Evolutionary conservation across 2,888 invertebrate genomes (phyloP).

Genomic region (Invenusta paracnida): DNA sequence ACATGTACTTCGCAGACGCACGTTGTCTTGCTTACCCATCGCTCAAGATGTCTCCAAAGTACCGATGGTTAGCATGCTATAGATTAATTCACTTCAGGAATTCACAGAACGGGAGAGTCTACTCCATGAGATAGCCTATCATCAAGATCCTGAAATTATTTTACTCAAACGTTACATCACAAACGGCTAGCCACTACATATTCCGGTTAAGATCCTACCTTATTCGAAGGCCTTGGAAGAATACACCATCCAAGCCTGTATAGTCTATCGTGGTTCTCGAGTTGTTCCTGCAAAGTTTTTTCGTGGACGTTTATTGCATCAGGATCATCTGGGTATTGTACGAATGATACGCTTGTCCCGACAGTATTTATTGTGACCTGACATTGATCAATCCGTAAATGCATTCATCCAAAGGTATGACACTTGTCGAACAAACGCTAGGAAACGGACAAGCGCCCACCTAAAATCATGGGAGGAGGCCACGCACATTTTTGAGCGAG

Average conservation of each 20-base stretch:
- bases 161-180: constrained; percentile 3
- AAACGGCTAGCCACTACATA: constrained; percentile 31
- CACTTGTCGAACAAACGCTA: constrained; percentile 29
- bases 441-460: constrained; percentile 4
- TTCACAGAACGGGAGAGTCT: neutral
- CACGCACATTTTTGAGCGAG: constrained; percentile 30
- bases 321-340: constrained; percentile 31
- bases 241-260: neutral
- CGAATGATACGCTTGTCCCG: constrained; percentile 38
- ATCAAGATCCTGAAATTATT: neutral
- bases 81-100: constrained; percentile 5
- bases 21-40: constrained; percentile 48
- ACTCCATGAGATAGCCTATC: neutral
- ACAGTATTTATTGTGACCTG: constrained; percentile 38
- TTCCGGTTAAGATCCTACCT: neutral
- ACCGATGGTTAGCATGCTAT: neutral
- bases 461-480: constrained; percentile 23
- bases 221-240: neutral
- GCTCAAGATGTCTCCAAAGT: neutral
- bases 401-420: neutral
- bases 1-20: constrained; percentile 51
- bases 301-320: constrained; percentile 1
- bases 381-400: constrained; percentile 24
- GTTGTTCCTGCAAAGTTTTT: neutral
- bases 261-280: neutral